Evolutionary conservation across 1,140 invertebrate species (phyloP), one percentile per base, ranked within the genome.

Genomic region (Hycleus phaleratus): DNA sequence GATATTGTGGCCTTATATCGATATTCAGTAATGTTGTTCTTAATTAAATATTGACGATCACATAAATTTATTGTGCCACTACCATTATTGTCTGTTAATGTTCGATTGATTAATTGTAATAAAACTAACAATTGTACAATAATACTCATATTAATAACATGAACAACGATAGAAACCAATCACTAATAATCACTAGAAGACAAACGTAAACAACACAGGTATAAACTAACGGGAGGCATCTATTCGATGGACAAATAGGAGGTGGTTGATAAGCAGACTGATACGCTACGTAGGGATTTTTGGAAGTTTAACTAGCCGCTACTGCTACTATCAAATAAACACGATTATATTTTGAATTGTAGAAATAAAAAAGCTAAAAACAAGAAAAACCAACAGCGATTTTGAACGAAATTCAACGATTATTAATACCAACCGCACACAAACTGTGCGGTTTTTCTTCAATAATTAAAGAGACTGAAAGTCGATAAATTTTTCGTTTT

Each of bases 1-100:
- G 46, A 43, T 26, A 2, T 32, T 49, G 44, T 26, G 11, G 11
- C n/a, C 43, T 49, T 59, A 24, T 59, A 59, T 10, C 11, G 26
- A 46, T 59, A 59, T 5, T n/a, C 12, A 12, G 45, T 54, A 10
- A 46, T 38, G 18, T 54, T 59, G 10, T 25, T 26, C 18, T 40
- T 26, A 5, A 47, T 26, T 25, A 51, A 12, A 48, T 44, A 44
- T 49, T 59, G 25, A 1, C 39, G 12, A 40, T 52, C 45, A 44
- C 58, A 59, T 12, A 59, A 26, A 59, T 59, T 39, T 2, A 54
- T 18, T 32, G 4, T 32, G 7, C 7, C 32, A 7, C 7, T 1
- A 32, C 7, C 2, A 3, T 5, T 7, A 32, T 32, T 7, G 7
- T 5, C 32, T 8, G 50, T 10, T 25, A 8, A 4, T 3, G 32